Percentiles rank a stretch among this genome's conserved stretches.
phyloP scores from a whole-genome alignment of 1,140 invertebrate genomes.

The Drosophila kurseongensis region DNA sequence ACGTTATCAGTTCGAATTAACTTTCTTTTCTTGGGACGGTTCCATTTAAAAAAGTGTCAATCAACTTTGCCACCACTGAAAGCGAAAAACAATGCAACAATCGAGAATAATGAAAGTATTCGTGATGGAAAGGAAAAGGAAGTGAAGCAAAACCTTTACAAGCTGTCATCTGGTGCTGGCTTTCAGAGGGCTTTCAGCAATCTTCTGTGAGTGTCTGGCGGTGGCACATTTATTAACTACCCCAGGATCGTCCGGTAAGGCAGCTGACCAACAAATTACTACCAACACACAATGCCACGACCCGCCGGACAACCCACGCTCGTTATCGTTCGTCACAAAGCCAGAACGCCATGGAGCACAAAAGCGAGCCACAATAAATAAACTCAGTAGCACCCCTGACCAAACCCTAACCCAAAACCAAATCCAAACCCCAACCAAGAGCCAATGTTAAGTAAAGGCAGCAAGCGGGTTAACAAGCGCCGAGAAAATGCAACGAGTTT shows the following conservation, averaged over 20 bases:
- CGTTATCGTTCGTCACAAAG: conserved; percentile 51
- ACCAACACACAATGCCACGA: conserved; percentile 30
- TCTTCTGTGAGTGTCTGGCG: conserved; percentile 17
- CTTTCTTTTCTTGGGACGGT: not conserved
- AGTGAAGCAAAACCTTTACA: conserved; percentile 36
- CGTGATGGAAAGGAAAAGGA: conserved; percentile 22
- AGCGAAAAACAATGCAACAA: conserved; percentile 13
- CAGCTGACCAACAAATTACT: conserved; percentile 46
- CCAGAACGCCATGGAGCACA: conserved; percentile 37
- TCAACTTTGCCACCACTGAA: conserved; percentile 11
- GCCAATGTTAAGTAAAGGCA: conserved; percentile 14
- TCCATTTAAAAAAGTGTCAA: conserved; percentile 17
- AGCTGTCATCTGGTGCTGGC: conserved; percentile 49
- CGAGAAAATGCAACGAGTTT: conserved; percentile 24
- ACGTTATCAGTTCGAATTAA: not conserved
- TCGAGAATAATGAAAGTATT: conserved; percentile 13
- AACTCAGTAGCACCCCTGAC: conserved; percentile 10
- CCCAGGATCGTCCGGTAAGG: conserved; percentile 20
- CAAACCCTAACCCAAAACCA: not conserved
- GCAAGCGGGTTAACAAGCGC: conserved; percentile 13
- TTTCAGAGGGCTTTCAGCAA: conserved; percentile 26
- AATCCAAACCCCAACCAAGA: not conserved
- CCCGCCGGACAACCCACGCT: conserved; percentile 47
- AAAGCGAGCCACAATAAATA: conserved; percentile 53
- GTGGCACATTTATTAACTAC: conserved; percentile 67